Evolutionary conservation across 92 coral and sea anemone genomes (phyloP).

Genomic region (Siderastrea siderea): DNA sequence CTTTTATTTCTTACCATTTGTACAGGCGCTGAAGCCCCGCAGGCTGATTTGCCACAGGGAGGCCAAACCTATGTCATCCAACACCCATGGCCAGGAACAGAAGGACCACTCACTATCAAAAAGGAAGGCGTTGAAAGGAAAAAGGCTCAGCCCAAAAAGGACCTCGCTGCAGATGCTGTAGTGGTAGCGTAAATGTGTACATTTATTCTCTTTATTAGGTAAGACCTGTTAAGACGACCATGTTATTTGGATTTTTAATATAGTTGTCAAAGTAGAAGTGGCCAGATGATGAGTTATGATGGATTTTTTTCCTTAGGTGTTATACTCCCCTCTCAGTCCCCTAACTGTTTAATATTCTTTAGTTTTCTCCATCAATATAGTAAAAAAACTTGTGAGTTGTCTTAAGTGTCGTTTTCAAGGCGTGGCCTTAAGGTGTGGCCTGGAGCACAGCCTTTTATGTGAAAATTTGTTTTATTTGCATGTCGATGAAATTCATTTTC

Average conservation of each 20-base stretch:
- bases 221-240: background rate
- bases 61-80: slow-evolving; percentile 51
- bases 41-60: slow-evolving; percentile 15
- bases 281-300: background rate
- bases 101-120: slow-evolving; percentile 67
- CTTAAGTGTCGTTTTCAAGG: too few species aligned
- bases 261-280: background rate
- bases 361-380: too few species aligned
- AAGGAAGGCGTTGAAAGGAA: slow-evolving; percentile 44
- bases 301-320: too few species aligned
- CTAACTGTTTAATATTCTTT: too few species aligned
- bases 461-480: too few species aligned
- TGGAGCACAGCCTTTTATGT: too few species aligned
- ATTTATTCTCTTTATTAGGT: background rate
- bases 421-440: too few species aligned
- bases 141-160: slow-evolving; percentile 13
- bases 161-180: slow-evolving; percentile 31
- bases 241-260: background rate
- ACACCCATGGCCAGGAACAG: slow-evolving; percentile 69
- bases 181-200: slow-evolving; percentile 27
- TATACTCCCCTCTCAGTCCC: too few species aligned
- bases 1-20: background rate
- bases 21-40: slow-evolving; percentile 9
- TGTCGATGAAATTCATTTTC: too few species aligned
- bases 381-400: too few species aligned